Percentiles rank a stretch among this genome's conserved stretches.
These are phyloP conservation scores for Craniophora ligustri DNA, from an alignment of 2,888 invertebrate species.

Conservation along the genomic window DNA sequence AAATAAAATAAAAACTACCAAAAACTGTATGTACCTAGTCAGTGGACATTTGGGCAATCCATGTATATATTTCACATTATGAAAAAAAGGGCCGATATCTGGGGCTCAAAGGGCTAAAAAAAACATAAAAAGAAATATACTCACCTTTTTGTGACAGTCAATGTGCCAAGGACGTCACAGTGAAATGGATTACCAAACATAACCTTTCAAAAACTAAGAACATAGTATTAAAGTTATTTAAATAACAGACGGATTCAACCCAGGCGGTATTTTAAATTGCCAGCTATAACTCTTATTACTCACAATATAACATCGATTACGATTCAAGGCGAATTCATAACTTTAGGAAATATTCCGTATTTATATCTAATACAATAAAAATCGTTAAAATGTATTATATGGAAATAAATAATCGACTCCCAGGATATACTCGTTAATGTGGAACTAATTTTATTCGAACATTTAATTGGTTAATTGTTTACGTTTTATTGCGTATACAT, in stretches of 20 bases:
- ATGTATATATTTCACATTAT: too few species aligned
- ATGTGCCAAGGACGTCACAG: too few species aligned
- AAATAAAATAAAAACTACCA: too few species aligned
- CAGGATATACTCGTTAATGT: slow-evolving; percentile 66
- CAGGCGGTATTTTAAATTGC: slow-evolving; percentile 22
- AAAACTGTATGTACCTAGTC: too few species aligned
- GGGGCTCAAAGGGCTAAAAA: too few species aligned
- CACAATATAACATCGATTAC: slow-evolving; percentile 64
- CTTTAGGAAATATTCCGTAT: slow-evolving; percentile 69
- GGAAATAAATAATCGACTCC: slow-evolving; percentile 51
- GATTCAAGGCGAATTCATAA: slow-evolving; percentile 66
- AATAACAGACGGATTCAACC: neutral
- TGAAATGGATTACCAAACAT: too few species aligned
- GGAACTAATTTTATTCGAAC: slow-evolving; percentile 71
- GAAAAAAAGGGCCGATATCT: too few species aligned
- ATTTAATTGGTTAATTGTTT: slow-evolving; percentile 61
- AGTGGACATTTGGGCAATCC: too few species aligned
- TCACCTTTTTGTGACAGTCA: too few species aligned
- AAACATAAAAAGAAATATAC: too few species aligned
- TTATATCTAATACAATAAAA: slow-evolving; percentile 62
- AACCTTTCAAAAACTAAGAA: too few species aligned
- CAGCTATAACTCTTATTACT: slow-evolving; percentile 26
- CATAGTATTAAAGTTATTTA: too few species aligned
- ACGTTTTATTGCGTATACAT: slow-evolving; percentile 35
- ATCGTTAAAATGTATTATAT: slow-evolving; percentile 48